phyloP scores from a whole-genome alignment of 2,797 vertebrate species.

The Alca torda region DNA sequence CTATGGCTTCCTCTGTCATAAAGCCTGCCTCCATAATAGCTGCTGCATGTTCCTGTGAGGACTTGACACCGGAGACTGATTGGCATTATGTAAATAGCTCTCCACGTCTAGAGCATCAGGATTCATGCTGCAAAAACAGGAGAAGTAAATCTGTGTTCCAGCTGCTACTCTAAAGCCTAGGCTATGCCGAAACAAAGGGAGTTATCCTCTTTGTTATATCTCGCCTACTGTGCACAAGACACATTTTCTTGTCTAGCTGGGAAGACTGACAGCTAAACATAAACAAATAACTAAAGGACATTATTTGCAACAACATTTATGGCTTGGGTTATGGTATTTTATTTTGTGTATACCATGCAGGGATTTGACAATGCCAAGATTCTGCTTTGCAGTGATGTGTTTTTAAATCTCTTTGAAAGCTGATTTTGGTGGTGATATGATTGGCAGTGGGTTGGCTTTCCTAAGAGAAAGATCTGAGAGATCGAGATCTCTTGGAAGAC shows the following conservation, averaged over 20 bases:
- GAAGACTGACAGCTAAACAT: background rate
- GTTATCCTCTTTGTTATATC: background rate
- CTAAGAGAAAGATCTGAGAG: background rate
- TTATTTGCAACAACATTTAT: background rate
- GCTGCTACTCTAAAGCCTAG: background rate
- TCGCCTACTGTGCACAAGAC: background rate
- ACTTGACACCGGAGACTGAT: background rate
- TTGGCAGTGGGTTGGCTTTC: background rate
- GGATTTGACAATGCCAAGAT: background rate
- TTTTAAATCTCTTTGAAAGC: background rate
- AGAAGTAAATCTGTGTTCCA: background rate
- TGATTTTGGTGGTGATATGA: background rate
- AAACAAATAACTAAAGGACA: background rate
- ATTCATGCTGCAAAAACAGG: background rate
- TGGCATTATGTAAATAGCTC: constrained; percentile 35
- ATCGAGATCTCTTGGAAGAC: background rate
- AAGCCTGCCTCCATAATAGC: background rate
- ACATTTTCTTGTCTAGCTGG: background rate
- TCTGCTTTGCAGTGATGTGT: background rate
- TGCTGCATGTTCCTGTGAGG: constrained; percentile 3
- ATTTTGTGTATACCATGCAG: background rate
- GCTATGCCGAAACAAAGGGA: background rate
- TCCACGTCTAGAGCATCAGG: background rate
- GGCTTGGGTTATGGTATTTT: background rate
- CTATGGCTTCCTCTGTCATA: constrained; percentile 41